Evolutionary conservation across 1,140 invertebrate species (phyloP).

Genomic region (Schlechtendalia chinensis): DNA sequence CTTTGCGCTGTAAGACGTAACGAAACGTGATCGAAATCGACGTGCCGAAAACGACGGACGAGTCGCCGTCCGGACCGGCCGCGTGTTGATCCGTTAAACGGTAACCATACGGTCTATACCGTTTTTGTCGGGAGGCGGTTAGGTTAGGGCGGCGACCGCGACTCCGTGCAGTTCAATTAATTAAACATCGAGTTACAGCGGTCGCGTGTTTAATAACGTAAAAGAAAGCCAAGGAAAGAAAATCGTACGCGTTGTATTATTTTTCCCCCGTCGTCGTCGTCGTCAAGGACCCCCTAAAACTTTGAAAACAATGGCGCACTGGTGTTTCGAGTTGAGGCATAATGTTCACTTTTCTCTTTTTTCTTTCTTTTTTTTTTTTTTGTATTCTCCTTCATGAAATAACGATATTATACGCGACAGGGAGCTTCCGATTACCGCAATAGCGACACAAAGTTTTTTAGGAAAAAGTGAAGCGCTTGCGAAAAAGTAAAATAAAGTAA

Average conservation of each 20-base stretch:
- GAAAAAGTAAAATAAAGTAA: slow-evolving; percentile 24
- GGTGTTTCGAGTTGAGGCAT: slow-evolving; percentile 32
- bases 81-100: too few relatives aligned
- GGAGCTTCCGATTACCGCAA: slow-evolving; percentile 41
- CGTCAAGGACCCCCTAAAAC: slow-evolving; percentile 10
- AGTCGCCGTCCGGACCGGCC: too few relatives aligned
- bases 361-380: slow-evolving; percentile 20
- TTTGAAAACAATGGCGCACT: slow-evolving; percentile 36
- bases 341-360: slow-evolving; percentile 15
- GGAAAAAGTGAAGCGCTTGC: not conserved
- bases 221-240: slow-evolving; percentile 23
- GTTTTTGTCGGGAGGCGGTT: too few relatives aligned
- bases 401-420: slow-evolving; percentile 43
- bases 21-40: too few relatives aligned
- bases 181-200: slow-evolving; percentile 35
- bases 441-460: slow-evolving; percentile 32
- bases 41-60: too few relatives aligned
- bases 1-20: too few relatives aligned
- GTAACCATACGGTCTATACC: too few relatives aligned
- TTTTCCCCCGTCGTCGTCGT: not conserved
- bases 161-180: slow-evolving; percentile 34
- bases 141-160: not conserved
- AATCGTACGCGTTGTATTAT: not conserved
- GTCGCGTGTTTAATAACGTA: slow-evolving; percentile 36
- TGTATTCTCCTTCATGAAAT: slow-evolving; percentile 27